phyloP scores from a whole-genome alignment of 2,113 vertebrate species.

The Crotalus tigris region DNA sequence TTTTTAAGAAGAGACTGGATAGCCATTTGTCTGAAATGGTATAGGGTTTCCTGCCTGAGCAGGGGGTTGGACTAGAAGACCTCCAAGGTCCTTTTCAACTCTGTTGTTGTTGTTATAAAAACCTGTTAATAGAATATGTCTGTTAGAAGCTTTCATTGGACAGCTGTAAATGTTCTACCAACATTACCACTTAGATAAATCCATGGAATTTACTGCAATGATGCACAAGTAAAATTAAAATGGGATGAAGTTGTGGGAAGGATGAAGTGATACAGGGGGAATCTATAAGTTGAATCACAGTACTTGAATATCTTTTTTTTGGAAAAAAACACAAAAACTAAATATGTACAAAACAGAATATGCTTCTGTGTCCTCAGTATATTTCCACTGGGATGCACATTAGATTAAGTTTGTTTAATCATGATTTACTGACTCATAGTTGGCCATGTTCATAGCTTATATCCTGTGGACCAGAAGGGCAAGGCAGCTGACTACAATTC shows the following conservation, averaged over 20 bases:
- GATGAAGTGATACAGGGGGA: neutral
- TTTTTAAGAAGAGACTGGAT: too few species aligned
- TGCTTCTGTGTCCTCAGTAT: neutral
- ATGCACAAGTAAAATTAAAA: neutral
- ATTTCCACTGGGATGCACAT: neutral
- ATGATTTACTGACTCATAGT: neutral
- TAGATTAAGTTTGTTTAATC: neutral
- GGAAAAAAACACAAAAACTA: neutral
- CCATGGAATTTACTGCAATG: neutral
- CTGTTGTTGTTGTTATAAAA: too few species aligned
- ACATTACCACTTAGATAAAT: neutral
- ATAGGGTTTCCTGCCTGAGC: too few species aligned
- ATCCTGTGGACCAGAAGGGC: neutral
- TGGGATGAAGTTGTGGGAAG: neutral
- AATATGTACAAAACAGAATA: neutral
- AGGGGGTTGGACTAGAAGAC: too few species aligned
- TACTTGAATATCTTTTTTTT: neutral
- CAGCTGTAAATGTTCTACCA: neutral
- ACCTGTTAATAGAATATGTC: neutral
- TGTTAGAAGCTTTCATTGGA: neutral
- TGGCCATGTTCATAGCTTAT: neutral
- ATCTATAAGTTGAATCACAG: neutral
- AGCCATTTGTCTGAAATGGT: too few species aligned
- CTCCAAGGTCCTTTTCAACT: too few species aligned
- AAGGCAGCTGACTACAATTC: neutral